Percentiles rank a stretch among this genome's conserved stretches.
Evolutionary conservation across 2,888 invertebrate species (phyloP).

Genomic region (Dioctria linearis): DNA sequence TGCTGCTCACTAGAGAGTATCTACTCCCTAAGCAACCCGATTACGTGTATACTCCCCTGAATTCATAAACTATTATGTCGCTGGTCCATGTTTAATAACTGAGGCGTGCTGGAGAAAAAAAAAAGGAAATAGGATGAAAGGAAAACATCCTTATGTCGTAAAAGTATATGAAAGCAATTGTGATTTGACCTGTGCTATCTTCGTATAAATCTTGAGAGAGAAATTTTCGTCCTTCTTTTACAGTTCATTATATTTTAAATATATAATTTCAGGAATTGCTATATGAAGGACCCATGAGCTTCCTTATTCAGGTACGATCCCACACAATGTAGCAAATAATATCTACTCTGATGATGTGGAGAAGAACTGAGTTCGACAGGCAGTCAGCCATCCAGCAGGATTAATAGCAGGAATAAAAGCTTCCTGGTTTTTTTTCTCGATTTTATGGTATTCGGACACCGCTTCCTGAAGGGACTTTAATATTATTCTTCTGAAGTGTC

Average conservation of each 20-base stretch:
- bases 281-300: background rate
- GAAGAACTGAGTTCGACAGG: no score
- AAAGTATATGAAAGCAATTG: constrained; percentile 15
- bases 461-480: no score
- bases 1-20: constrained; percentile 47
- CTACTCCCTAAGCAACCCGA: background rate
- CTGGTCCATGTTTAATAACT: background rate
- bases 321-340: background rate
- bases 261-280: constrained; percentile 27
- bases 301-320: no score
- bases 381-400: background rate
- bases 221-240: constrained; percentile 14
- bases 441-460: no score
- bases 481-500: no score
- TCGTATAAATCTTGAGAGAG: background rate
- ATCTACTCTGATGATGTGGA: no score
- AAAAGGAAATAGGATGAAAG: background rate
- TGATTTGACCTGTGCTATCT: constrained; percentile 45
- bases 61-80: background rate
- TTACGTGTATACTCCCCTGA: background rate
- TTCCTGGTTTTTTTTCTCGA: background rate
- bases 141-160: background rate
- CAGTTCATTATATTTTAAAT: constrained; percentile 44
- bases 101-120: background rate
- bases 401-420: background rate